These are phyloP conservation scores for Brachylomia viminalis DNA, from an alignment of 2,888 invertebrate species.

Conservation along the genomic window DNA sequence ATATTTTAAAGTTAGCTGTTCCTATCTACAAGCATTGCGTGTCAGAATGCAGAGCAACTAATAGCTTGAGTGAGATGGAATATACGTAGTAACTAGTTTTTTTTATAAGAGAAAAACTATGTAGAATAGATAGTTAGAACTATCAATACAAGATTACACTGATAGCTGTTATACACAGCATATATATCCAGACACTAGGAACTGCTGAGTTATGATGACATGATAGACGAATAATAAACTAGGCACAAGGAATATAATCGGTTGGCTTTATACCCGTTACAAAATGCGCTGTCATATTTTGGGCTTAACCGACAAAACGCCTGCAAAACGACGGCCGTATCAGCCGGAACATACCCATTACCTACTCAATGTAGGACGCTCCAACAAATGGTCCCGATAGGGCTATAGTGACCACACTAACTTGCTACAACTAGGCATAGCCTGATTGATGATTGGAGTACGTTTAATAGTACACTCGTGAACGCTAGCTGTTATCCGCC, in stretches of 20 bases:
- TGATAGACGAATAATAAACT: not conserved
- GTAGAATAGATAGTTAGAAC: not conserved
- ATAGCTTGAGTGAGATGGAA: conserved; percentile 3
- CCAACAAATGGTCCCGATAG: conserved; percentile 34
- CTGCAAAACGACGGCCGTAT: conserved; percentile 35
- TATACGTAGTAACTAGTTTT: not conserved
- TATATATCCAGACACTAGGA: not conserved
- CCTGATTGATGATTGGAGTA: conserved; percentile 44
- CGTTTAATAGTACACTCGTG: conserved; percentile 21
- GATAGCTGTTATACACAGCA: not conserved
- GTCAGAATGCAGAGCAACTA: conserved; percentile 2
- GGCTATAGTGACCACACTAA: conserved; percentile 15
- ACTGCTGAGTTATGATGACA: not conserved
- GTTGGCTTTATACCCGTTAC: conserved; percentile 6
- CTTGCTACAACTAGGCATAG: conserved; percentile 11
- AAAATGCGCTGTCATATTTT: conserved; percentile 39
- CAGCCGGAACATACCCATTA: conserved; percentile 47
- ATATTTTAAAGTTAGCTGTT: not conserved
- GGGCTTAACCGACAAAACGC: conserved; percentile 42
- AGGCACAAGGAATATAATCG: not conserved
- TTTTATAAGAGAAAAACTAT: conserved; percentile 2
- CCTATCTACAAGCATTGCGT: conserved; percentile 19
- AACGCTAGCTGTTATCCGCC: conserved; percentile 28
- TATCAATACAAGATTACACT: not conserved
- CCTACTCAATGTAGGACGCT: conserved; percentile 31